phyloP scores from a whole-genome alignment of 2,888 invertebrate genomes.

The Chouioia cunea region DNA sequence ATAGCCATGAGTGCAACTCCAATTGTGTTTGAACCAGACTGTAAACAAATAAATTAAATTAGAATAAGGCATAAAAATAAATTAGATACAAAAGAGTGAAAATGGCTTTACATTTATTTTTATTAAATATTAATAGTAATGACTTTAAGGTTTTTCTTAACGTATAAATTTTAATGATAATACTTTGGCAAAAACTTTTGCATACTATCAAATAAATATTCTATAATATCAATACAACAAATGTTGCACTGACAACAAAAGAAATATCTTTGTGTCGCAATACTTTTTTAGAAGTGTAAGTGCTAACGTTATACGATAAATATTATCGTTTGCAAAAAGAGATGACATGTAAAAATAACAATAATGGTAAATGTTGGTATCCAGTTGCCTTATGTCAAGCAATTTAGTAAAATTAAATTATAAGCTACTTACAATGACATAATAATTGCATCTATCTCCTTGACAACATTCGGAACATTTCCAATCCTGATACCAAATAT shows the following conservation, averaged over 20 bases:
- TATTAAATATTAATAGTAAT: not conserved
- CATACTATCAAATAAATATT: too few relatives aligned
- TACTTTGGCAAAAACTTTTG: not conserved
- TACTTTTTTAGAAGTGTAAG: not conserved
- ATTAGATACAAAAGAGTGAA: conserved; percentile 1
- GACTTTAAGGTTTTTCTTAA: not conserved
- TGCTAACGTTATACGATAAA: too few relatives aligned
- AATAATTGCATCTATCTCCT: conserved; percentile 96
- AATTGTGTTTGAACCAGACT: conserved; percentile 54
- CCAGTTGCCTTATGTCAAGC: not conserved
- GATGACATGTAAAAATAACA: not conserved
- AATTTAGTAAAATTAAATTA: conserved; percentile 32
- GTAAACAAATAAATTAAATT: conserved; percentile 47
- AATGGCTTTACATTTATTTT: not conserved
- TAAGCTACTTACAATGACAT: conserved; percentile 84
- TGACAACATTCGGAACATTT: conserved; percentile 95
- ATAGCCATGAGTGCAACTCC: conserved; percentile 37
- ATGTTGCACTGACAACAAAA: too few relatives aligned
- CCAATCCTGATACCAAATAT: conserved; percentile 98
- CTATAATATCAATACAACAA: too few relatives aligned
- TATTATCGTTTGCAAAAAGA: too few relatives aligned
- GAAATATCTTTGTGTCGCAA: not conserved
- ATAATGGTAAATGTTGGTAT: conserved; percentile 2
- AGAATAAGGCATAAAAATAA: not conserved
- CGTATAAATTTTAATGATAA: not conserved